Evolutionary conservation across 2,113 vertebrate species (phyloP), one percentile per base, ranked within the genome.

Genomic region (Accipiter cooperii): DNA sequence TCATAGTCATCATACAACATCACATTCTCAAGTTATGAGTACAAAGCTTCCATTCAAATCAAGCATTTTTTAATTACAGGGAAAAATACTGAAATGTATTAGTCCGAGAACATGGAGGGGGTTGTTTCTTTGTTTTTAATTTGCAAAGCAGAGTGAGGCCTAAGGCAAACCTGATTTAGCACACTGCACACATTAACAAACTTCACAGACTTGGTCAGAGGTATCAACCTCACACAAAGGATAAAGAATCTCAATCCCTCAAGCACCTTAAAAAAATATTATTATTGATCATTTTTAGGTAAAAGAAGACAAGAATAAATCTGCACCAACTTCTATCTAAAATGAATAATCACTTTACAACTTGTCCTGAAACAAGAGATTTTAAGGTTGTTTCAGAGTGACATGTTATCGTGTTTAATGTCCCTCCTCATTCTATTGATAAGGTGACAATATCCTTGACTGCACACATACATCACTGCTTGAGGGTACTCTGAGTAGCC

Each of bases 271-370:
- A 44, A 85, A 78, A 69, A 25, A 63, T 51, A 60, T 64, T 25
- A 46, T 17, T 83, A 87, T 80, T 0, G 2, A 85, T 70, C 9
- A 1, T 28, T 86, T 92, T 77, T 63, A 51, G n/a, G 61, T 57
- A 95, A 84, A 93, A 49, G 25, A 87, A 66, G 81, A 70, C n/a
- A 89, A 84, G 90, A 93, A 80, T 69, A 94, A 95, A 86, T 86
- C 64, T 74, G 22, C 16, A 60, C 10, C 16, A 66, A 38, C 26
- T 87, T 84, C 75, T 58, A 34, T 55, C 63, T 90, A 28, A 91
- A 95, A 83, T 75, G 91, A 90, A 89, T 54, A 87, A 93, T 84
- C 55, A 64, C 70, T 93, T 89, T 75, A 84, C 54, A 75, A 36
- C 42, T 42, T 77, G 63, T 74, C 60, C 66, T 63, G 71, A 84